Conservation (phyloP, 2,113 vertebrate species). For the Pseudopodoces humilis region DNA sequence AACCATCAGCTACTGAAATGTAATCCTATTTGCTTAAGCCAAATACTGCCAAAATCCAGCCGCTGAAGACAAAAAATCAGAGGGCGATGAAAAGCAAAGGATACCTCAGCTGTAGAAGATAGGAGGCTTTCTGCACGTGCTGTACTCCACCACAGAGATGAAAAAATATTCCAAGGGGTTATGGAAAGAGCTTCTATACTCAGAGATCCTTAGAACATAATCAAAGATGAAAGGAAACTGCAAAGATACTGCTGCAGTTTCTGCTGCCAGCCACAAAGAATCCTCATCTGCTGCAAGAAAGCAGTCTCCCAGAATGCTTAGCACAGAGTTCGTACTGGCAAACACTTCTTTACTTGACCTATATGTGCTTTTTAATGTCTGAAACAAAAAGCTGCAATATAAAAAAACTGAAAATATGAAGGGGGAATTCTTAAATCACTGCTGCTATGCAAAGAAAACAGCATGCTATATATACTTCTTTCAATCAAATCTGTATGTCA, state of each 20-base stretch:
- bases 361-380: constrained; percentile 70
- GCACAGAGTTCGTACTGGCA: constrained; percentile 71
- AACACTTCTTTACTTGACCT: constrained; percentile 76
- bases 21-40: constrained; percentile 63
- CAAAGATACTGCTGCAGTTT: constrained; percentile 79
- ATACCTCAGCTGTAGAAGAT: constrained; percentile 27
- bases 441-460: constrained; percentile 65
- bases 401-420: background rate
- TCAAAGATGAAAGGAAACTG: constrained; percentile 72
- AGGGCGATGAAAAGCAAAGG: constrained; percentile 57
- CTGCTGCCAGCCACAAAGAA: constrained; percentile 79
- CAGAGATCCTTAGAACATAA: constrained; percentile 69
- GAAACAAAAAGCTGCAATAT: constrained; percentile 29
- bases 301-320: constrained; percentile 76
- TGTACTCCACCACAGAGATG: constrained; percentile 6
- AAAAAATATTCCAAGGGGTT: constrained; percentile 45
- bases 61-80: constrained; percentile 60
- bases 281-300: constrained; percentile 77
- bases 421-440: constrained; percentile 30
- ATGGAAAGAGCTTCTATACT: constrained; percentile 39
- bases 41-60: constrained; percentile 65
- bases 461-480: background rate
- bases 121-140: constrained; percentile 19
- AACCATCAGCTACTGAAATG: constrained; percentile 63
- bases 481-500: constrained; percentile 26